Evolutionary conservation across 2,888 invertebrate genomes (phyloP).

Genomic region (Mycalesis mineus): DNA sequence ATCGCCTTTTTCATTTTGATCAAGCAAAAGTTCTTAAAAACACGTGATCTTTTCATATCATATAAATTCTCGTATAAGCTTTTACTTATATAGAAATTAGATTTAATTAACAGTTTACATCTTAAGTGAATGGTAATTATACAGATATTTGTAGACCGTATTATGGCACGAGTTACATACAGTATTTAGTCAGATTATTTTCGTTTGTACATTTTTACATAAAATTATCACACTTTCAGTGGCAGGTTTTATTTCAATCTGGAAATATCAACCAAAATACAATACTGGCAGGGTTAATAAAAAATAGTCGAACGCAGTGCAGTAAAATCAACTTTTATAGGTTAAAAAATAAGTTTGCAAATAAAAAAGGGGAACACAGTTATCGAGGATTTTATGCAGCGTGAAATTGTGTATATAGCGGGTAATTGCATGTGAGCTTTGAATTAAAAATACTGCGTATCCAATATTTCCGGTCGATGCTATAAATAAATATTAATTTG

Average conservation of each 20-base stretch:
- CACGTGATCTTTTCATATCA: too few species aligned
- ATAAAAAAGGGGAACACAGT: conserved; percentile 11
- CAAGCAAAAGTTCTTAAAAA: too few species aligned
- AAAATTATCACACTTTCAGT: too few species aligned
- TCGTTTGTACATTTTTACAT: background rate
- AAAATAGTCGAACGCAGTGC: conserved; percentile 3
- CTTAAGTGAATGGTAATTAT: too few species aligned
- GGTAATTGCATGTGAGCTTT: conserved; percentile 12
- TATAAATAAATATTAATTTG: background rate
- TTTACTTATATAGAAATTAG: too few species aligned
- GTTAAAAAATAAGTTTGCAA: conserved; percentile 11
- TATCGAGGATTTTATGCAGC: conserved; percentile 13
- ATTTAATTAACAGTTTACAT: too few species aligned
- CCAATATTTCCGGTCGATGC: too few species aligned
- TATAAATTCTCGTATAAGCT: too few species aligned
- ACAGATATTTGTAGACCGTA: too few species aligned
- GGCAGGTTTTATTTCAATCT: background rate
- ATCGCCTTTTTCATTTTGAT: too few species aligned
- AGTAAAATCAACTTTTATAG: conserved; percentile 8
- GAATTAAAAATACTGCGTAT: conserved; percentile 7
- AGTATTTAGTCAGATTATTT: too few species aligned
- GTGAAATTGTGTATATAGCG: conserved; percentile 11
- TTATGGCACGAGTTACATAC: too few species aligned
- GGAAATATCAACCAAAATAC: background rate
- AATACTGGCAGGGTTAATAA: background rate